Evolutionary conservation across 2,888 invertebrate species (phyloP).

Genomic region (Conus canariensis): DNA sequence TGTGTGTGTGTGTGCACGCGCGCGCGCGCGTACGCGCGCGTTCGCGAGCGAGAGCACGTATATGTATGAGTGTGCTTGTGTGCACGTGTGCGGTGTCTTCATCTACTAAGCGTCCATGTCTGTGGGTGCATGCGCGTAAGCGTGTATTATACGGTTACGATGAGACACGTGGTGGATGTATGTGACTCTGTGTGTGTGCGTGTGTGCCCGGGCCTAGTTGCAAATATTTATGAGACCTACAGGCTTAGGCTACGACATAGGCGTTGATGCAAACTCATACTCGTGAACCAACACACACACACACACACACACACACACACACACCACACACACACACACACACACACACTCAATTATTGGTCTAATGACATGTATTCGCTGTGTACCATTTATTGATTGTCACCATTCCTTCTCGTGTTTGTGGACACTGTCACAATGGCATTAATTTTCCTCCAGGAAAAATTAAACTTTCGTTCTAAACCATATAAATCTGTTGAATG

Average conservation of each 20-base stretch:
- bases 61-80: background rate
- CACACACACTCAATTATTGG: background rate
- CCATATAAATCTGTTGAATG: too few relatives aligned
- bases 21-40: background rate
- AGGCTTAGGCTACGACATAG: background rate
- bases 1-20: background rate
- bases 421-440: too few relatives aligned
- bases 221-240: background rate
- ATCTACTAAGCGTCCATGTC: too few relatives aligned
- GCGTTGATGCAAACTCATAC: background rate
- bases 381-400: too few relatives aligned
- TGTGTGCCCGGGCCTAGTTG: too few relatives aligned
- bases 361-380: too few relatives aligned
- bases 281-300: conserved; percentile 22
- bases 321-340: background rate
- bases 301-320: conserved; percentile 25
- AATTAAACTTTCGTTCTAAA: too few relatives aligned
- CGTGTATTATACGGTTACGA: background rate
- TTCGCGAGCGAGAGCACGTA: background rate
- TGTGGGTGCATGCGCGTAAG: background rate
- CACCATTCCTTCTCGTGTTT: too few relatives aligned
- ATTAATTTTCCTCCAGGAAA: too few relatives aligned
- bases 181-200: background rate
- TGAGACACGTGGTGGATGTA: background rate
- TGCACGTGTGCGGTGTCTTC: background rate